Conservation (phyloP, 2,113 vertebrate genomes). For the Bubalus kerabau region DNA sequence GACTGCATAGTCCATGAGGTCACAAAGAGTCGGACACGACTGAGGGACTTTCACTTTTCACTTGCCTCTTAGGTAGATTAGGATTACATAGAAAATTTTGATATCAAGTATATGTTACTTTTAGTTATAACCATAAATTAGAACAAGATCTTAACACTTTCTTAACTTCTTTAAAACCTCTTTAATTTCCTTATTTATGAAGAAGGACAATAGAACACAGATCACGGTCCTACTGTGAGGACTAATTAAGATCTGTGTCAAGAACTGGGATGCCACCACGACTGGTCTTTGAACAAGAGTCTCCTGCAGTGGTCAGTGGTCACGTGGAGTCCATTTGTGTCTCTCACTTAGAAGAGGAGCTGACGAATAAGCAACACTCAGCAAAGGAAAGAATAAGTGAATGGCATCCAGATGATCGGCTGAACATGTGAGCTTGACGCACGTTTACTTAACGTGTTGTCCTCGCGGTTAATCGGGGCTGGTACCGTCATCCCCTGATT, state of each 20-base stretch:
- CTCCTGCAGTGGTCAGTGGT: too few species aligned
- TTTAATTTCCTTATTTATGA: neutral
- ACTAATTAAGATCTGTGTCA: rapidly evolving
- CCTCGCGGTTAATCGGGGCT: neutral
- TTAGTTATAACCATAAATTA: neutral
- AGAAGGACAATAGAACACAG: rapidly evolving
- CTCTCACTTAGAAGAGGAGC: neutral
- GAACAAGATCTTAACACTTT: neutral
- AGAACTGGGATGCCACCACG: rapidly evolving
- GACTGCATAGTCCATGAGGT: neutral
- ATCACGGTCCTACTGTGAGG: neutral
- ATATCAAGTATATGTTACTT: neutral
- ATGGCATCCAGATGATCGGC: rapidly evolving
- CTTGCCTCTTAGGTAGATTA: neutral
- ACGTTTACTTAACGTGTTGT: rapidly evolving
- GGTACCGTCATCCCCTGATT: rapidly evolving
- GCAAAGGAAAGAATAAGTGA: neutral
- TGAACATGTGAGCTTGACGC: rapidly evolving
- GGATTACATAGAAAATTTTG: neutral
- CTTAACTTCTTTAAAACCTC: neutral
- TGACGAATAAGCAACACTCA: neutral
- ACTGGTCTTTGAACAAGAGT: rapidly evolving
- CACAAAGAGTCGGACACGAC: rapidly evolving
- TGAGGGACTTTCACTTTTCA: neutral
- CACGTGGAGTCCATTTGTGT: rapidly evolving